Evolutionary conservation across 2,888 invertebrate species (phyloP).

Genomic region (Trypoxylon attenuatum): DNA sequence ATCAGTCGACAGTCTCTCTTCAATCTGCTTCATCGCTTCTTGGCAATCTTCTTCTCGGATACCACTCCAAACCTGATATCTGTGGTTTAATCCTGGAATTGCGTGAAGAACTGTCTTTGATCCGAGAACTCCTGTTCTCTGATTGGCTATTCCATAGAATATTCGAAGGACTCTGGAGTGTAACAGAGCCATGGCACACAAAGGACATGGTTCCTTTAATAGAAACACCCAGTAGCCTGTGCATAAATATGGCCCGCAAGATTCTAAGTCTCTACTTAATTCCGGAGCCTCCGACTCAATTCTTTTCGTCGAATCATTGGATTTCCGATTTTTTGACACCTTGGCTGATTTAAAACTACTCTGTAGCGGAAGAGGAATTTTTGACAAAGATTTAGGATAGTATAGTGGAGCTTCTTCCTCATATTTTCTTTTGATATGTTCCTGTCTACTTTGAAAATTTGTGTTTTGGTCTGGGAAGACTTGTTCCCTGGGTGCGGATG

Average conservation of each 20-base stretch:
- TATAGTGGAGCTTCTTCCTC: slow-evolving; percentile 54
- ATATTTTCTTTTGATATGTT: slow-evolving; percentile 53
- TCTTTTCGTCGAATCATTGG: slow-evolving; percentile 15
- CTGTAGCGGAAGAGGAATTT: slow-evolving; percentile 45
- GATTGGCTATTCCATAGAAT: slow-evolving; percentile 81
- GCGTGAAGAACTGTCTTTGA: slow-evolving; percentile 85
- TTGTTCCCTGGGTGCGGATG: not conserved
- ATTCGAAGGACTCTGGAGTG: slow-evolving; percentile 91
- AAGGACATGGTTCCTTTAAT: slow-evolving; percentile 91
- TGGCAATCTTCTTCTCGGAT: slow-evolving; percentile 75
- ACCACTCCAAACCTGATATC: slow-evolving; percentile 89
- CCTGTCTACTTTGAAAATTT: not conserved
- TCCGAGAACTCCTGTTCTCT: slow-evolving; percentile 82
- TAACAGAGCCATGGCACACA: slow-evolving; percentile 96
- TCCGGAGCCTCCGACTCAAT: not conserved
- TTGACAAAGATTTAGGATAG: slow-evolving; percentile 56
- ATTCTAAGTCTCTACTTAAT: too few relatives aligned
- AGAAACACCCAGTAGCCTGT: slow-evolving; percentile 91
- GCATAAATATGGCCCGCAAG: slow-evolving; percentile 86
- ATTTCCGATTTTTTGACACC: slow-evolving; percentile 32
- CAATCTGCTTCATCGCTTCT: slow-evolving; percentile 37
- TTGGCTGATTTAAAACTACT: slow-evolving; percentile 16
- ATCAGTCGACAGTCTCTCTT: too few relatives aligned
- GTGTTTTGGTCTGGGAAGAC: not conserved
- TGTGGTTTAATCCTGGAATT: slow-evolving; percentile 89